phyloP scores from a whole-genome alignment of 1,140 invertebrate species.

The Halyomorpha halys region DNA sequence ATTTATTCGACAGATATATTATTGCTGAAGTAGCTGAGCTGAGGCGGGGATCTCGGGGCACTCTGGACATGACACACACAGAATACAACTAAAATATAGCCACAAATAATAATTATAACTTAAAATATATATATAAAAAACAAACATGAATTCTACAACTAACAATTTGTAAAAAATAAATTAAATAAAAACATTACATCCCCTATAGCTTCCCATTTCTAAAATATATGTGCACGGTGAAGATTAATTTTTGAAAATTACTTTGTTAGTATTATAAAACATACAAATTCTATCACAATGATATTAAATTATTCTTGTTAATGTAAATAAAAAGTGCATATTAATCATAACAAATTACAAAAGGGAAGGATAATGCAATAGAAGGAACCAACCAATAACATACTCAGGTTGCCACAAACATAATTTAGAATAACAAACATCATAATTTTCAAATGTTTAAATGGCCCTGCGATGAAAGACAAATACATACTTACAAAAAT shows the following conservation, averaged over 20 bases:
- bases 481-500: too few species aligned
- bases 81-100: neutral
- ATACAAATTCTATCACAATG: slow-evolving; percentile 3
- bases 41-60: slow-evolving; percentile 13
- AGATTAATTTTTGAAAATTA: too few species aligned
- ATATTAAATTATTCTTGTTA: slow-evolving; percentile 11
- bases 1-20: neutral
- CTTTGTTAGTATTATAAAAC: slow-evolving; percentile 7
- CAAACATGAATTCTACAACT: neutral
- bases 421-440: neutral
- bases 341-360: slow-evolving; percentile 14
- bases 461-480: too few species aligned
- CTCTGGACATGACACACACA: slow-evolving; percentile 12
- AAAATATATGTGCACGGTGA: neutral
- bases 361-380: slow-evolving; percentile 5
- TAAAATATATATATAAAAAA: slow-evolving; percentile 1
- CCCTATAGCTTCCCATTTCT: neutral
- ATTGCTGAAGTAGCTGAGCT: slow-evolving; percentile 6
- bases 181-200: too few species aligned
- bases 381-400: slow-evolving; percentile 3
- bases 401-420: neutral
- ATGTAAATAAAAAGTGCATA: slow-evolving; percentile 6
- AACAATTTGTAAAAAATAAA: neutral
- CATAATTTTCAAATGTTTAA: too few species aligned
- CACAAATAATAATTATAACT: neutral